Percentiles rank a stretch among this genome's conserved stretches.
Evolutionary conservation across 2,888 invertebrate genomes (phyloP).

Genomic region (Stenotaenia linearis): DNA sequence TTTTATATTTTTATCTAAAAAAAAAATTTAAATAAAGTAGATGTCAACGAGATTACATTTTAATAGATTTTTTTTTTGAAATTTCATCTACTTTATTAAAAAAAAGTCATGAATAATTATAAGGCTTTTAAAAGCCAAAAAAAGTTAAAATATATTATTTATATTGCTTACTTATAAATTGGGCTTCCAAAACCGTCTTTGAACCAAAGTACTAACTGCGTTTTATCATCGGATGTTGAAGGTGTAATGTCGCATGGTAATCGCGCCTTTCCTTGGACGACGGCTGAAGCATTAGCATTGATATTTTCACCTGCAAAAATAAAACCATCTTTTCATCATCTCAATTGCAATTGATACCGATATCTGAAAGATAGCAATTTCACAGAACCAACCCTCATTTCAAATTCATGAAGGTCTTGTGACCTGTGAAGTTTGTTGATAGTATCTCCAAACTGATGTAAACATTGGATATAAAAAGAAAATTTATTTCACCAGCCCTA

Average conservation of each 20-base stretch:
- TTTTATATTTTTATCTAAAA: neutral
- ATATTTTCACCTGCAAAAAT: constrained; percentile 34
- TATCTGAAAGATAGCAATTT: neutral
- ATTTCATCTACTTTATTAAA: too few species aligned
- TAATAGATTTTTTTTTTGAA: too few species aligned
- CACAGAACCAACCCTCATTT: neutral
- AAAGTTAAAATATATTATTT: neutral
- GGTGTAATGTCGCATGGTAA: constrained; percentile 86
- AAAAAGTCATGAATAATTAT: neutral
- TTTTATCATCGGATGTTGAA: constrained; percentile 65
- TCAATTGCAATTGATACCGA: neutral
- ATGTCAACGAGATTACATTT: too few species aligned
- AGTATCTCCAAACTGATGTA: neutral
- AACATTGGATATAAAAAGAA: neutral
- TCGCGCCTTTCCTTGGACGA: constrained; percentile 55
- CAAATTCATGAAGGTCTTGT: neutral
- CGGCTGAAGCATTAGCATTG: constrained; percentile 38
- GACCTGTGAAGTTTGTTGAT: neutral
- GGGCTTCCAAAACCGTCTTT: constrained; percentile 81
- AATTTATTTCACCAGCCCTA: too few species aligned
- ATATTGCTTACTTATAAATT: constrained; percentile 67
- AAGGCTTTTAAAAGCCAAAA: neutral
- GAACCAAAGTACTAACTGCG: constrained; percentile 82
- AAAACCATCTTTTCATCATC: constrained; percentile 14
- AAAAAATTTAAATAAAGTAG: too few species aligned